These are phyloP conservation scores for Drosophila littoralis DNA, from an alignment of 1,140 invertebrate species.

Conservation along the genomic window DNA sequence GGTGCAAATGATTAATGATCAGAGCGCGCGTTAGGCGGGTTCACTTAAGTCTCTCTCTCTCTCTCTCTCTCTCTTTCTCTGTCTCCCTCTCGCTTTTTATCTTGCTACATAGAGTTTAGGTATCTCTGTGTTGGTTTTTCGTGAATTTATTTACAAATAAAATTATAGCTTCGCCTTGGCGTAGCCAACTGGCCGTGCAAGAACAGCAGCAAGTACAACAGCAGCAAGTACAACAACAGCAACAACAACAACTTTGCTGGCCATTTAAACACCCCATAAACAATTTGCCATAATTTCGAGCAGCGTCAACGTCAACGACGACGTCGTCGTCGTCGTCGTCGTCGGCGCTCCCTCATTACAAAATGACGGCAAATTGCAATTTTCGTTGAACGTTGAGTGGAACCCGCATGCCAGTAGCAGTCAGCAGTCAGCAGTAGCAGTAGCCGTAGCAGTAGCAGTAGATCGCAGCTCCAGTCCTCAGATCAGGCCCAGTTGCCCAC, in stretches of 20 bases:
- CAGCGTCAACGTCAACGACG: slow-evolving; percentile 39
- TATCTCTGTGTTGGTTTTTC: slow-evolving; percentile 68
- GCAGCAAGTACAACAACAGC: slow-evolving; percentile 32
- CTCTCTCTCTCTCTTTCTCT: background rate
- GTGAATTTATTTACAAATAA: slow-evolving; percentile 83
- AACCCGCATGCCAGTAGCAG: slow-evolving; percentile 66
- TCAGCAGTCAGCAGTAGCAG: background rate
- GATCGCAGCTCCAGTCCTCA: slow-evolving; percentile 40
- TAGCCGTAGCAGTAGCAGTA: slow-evolving; percentile 9
- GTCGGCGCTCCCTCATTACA: slow-evolving; percentile 78
- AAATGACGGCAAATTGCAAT: slow-evolving; percentile 83
- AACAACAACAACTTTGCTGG: slow-evolving; percentile 34
- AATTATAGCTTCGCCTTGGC: slow-evolving; percentile 73
- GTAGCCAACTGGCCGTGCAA: slow-evolving; percentile 34
- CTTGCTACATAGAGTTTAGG: background rate
- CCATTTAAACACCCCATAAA: slow-evolving; percentile 82
- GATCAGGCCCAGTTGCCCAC: slow-evolving; percentile 52
- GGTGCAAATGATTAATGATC: slow-evolving; percentile 49
- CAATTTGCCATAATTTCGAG: slow-evolving; percentile 80
- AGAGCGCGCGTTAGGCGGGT: slow-evolving; percentile 51
- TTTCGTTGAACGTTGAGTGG: slow-evolving; percentile 64
- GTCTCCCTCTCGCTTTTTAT: background rate
- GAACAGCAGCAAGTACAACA: slow-evolving; percentile 5
- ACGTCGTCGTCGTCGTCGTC: slow-evolving; percentile 30
- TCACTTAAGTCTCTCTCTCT: slow-evolving; percentile 23